These are phyloP conservation scores for Hypsibius dujardini DNA, from an alignment of 1,140 invertebrate genomes.

Conservation along the genomic window DNA sequence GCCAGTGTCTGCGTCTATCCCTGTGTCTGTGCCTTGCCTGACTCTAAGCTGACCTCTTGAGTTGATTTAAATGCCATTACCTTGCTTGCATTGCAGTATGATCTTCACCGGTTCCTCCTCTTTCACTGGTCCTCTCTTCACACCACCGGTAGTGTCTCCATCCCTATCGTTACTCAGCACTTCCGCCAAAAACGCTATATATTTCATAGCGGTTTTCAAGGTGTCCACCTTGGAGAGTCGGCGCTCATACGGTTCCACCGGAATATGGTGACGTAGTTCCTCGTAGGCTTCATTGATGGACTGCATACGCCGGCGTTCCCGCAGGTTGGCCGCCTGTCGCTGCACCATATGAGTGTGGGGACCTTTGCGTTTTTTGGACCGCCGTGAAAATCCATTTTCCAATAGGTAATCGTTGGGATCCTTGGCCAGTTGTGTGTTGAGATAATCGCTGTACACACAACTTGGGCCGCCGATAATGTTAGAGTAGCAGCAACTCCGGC, in stretches of 20 bases:
- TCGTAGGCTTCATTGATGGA: slow-evolving; percentile 89
- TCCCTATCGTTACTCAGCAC: slow-evolving; percentile 51
- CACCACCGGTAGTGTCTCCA: slow-evolving; percentile 31
- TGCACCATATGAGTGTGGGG: slow-evolving; percentile 56
- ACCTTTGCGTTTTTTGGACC: slow-evolving; percentile 20
- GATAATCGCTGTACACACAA: slow-evolving; percentile 11
- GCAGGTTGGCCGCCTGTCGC: slow-evolving; percentile 73
- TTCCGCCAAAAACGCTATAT: slow-evolving; percentile 76
- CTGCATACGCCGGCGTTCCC: slow-evolving; percentile 79
- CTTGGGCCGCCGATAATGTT: neutral
- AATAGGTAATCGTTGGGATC: neutral
- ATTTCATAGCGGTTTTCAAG: slow-evolving; percentile 73
- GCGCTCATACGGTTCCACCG: slow-evolving; percentile 83
- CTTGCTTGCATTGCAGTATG: slow-evolving; percentile 40
- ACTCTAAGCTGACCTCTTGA: too few species aligned
- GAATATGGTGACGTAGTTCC: slow-evolving; percentile 67
- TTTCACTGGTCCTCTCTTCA: slow-evolving; percentile 19
- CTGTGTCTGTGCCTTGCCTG: too few species aligned
- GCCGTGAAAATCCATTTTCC: neutral
- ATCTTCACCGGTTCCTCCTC: slow-evolving; percentile 43
- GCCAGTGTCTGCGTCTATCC: too few species aligned
- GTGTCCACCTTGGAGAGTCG: slow-evolving; percentile 83
- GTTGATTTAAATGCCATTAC: too few species aligned
- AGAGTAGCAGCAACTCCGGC: neutral
- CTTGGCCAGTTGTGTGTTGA: neutral